Conservation (phyloP, 2,888 invertebrate genomes). For the Eristalis arbustorum region DNA sequence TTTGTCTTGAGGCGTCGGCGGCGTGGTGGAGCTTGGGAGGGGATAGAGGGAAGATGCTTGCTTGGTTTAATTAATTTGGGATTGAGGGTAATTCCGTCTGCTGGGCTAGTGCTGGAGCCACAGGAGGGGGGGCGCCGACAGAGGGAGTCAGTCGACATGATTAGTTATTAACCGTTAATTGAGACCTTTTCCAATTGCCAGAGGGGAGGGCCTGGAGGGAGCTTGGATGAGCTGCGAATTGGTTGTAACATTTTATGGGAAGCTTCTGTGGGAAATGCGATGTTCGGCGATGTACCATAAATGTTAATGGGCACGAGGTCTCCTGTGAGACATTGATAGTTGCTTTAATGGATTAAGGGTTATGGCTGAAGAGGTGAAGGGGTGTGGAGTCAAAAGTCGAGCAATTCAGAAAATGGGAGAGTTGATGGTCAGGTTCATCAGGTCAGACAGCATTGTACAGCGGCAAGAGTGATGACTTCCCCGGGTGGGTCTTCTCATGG, state of each 20-base stretch:
- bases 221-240: not conserved
- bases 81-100: conserved; percentile 11
- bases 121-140: not conserved
- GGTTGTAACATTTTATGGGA: not conserved
- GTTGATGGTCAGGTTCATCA: no score
- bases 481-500: no score
- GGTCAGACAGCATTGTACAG: no score
- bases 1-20: not conserved
- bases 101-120: no score
- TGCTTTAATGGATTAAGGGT: not conserved
- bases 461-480: no score
- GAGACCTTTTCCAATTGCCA: not conserved
- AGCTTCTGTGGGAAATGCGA: not conserved
- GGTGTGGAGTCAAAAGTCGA: not conserved
- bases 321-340: not conserved
- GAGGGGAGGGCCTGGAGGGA: not conserved
- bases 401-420: no score
- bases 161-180: conserved; percentile 38
- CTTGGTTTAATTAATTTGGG: conserved; percentile 33
- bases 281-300: not conserved
- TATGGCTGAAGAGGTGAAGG: not conserved
- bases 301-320: not conserved
- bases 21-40: not conserved
- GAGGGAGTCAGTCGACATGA: not conserved
- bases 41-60: not conserved